These are phyloP conservation scores for Phycodurus eques DNA, from an alignment of 2,113 vertebrate genomes.

Conservation along the genomic window DNA sequence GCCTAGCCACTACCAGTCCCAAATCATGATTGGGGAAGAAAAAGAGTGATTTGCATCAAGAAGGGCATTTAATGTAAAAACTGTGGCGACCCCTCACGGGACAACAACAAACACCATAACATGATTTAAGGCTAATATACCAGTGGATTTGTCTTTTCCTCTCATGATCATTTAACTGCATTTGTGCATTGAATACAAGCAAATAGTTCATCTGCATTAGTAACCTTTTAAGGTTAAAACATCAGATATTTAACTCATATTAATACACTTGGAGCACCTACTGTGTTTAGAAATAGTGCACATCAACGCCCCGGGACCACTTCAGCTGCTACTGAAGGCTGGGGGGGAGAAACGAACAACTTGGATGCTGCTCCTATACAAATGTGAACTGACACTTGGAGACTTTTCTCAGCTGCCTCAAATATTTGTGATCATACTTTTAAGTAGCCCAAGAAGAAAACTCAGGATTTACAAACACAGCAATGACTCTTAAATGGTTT, in stretches of 20 bases:
- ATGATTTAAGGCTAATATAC: too few relatives aligned
- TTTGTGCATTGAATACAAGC: neutral
- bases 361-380: constrained; percentile 3
- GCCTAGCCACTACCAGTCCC: too few relatives aligned
- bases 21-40: too few relatives aligned
- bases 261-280: neutral
- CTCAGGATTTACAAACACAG: neutral
- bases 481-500: neutral
- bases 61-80: too few relatives aligned
- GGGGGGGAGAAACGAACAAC: neutral
- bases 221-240: neutral
- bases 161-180: too few relatives aligned
- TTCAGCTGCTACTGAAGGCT: neutral
- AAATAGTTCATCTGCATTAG: neutral
- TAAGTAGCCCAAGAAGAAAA: constrained; percentile 14
- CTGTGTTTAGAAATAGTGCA: neutral
- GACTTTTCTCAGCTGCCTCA: neutral
- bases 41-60: too few relatives aligned
- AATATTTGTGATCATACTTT: neutral
- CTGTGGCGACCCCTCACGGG: too few relatives aligned
- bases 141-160: too few relatives aligned
- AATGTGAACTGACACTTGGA: constrained; percentile 19
- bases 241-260: too few relatives aligned
- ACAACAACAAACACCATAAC: too few relatives aligned
- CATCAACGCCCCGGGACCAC: neutral